Conservation (phyloP, 2,113 vertebrate genomes). For the Gasterosteus aculeatus region DNA sequence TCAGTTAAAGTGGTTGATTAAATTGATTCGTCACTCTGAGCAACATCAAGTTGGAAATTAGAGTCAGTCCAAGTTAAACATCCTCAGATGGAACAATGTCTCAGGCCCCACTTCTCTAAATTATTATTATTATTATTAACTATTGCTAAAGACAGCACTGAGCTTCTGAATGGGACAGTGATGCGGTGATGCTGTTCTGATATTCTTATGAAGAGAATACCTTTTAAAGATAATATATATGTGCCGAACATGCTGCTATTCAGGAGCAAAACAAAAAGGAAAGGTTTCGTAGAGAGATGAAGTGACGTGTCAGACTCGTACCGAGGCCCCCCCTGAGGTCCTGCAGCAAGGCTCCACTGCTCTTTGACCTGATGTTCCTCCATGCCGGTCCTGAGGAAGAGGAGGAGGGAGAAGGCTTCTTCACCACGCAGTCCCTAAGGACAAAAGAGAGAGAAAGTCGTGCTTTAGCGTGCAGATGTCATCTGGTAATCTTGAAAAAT, state of each 20-base stretch:
- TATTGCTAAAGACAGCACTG: too few species aligned
- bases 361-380: slow-evolving; percentile 89
- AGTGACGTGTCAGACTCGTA: slow-evolving; percentile 57
- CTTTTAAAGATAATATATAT: neutral
- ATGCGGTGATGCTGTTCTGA: neutral
- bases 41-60: neutral
- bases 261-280: neutral
- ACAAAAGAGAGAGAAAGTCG: neutral
- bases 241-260: neutral
- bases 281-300: neutral
- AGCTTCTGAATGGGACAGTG: neutral
- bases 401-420: slow-evolving; percentile 65
- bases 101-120: neutral
- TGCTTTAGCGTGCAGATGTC: neutral
- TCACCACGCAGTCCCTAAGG: slow-evolving; percentile 82
- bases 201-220: neutral
- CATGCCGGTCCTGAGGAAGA: slow-evolving; percentile 84
- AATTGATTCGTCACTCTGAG: neutral
- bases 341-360: slow-evolving; percentile 88
- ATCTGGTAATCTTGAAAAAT: neutral
- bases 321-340: slow-evolving; percentile 74
- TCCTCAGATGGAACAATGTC: neutral
- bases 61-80: neutral
- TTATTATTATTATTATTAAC: neutral
- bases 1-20: neutral